Base-by-base conservation (phyloP, 1,140 invertebrate species). In the Bombus pyrosoma region DNA sequence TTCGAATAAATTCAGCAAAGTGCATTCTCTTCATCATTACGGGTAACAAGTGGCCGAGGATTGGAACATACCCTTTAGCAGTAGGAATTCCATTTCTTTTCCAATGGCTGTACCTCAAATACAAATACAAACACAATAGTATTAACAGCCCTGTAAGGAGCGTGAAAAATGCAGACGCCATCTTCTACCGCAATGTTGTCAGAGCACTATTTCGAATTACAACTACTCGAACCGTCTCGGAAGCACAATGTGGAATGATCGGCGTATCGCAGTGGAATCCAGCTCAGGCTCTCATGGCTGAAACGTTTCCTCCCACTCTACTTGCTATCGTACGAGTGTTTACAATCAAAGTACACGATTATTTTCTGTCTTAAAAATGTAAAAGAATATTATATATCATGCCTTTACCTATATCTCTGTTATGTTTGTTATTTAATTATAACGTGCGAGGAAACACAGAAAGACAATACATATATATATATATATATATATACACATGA, bases 91-190 rank as follows among this genome's bases (percentile, higher is more conserved):
- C 93, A 82, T 90, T 91, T 4, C 93, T 89, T 41, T 91, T 79
- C 96, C 96, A 96, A 83, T 96, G 95, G 53, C 89, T 89, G 72
- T 89, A 90, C 12, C 86, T 92, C 28, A 84, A 87, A 0, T 89
- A 91, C 32, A 93, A 88, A 66, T 92, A 95, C 0, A 86, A 15
- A 5, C 37, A 32, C 3, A 83, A 3, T 4, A 73, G 15, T 3
- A 28, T 1, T 0, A 86, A 0, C 2, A 57, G 53, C 0, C 83
- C 57, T 4, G 8, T 28, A 12, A 64, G 1, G 0, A 85, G 53
- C 0, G 66, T 72, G 0, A 80, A 37, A 43, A 62, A 53, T 18
- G 18, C 1, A 25, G 69, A 76, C 22, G 34, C 43, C 81, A 83
- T 83, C 59, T 34, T 34, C 6, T 9, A 22, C 1, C 53, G 5